Percentiles rank a stretch among this genome's conserved stretches.
Conservation (phyloP, 2,888 invertebrate genomes). For the Plebejus anna region DNA sequence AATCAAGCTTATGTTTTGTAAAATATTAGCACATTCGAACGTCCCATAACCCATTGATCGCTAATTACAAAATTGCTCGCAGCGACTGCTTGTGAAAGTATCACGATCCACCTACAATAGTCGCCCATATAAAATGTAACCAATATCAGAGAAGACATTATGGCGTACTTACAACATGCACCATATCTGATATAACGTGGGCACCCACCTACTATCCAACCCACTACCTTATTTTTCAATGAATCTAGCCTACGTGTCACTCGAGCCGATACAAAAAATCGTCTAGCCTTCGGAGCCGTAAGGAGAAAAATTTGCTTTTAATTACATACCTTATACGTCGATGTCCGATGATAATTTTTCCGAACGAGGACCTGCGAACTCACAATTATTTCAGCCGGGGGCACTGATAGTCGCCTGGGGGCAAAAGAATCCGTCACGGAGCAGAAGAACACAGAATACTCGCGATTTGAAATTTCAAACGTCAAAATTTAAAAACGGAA, state of each 20-base stretch:
- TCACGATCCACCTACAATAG: constrained; percentile 43
- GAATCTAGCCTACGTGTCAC: constrained; percentile 67
- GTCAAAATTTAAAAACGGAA: constrained; percentile 53
- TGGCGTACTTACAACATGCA: constrained; percentile 66
- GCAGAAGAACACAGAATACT: constrained; percentile 51
- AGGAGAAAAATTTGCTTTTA: constrained; percentile 52
- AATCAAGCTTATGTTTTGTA: not conserved
- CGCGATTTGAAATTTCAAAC: constrained; percentile 63
- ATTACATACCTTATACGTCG: constrained; percentile 67
- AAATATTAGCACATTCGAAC: not conserved
- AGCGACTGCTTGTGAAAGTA: constrained; percentile 42
- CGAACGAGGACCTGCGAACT: constrained; percentile 14
- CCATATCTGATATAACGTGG: constrained; percentile 66
- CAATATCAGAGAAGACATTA: constrained; percentile 56
- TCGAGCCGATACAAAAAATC: constrained; percentile 49
- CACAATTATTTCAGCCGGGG: constrained; percentile 5
- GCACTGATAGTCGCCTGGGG: constrained; percentile 14
- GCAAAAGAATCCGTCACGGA: constrained; percentile 33
- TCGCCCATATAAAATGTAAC: constrained; percentile 48
- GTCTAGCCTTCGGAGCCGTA: constrained; percentile 44
- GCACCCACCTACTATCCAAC: constrained; percentile 69
- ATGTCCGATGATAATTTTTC: constrained; percentile 50
- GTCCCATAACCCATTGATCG: not conserved
- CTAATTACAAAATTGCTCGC: constrained; percentile 26
- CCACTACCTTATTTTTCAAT: constrained; percentile 67